Conservation (phyloP, 2,797 vertebrate species). For the Nasua narica region DNA sequence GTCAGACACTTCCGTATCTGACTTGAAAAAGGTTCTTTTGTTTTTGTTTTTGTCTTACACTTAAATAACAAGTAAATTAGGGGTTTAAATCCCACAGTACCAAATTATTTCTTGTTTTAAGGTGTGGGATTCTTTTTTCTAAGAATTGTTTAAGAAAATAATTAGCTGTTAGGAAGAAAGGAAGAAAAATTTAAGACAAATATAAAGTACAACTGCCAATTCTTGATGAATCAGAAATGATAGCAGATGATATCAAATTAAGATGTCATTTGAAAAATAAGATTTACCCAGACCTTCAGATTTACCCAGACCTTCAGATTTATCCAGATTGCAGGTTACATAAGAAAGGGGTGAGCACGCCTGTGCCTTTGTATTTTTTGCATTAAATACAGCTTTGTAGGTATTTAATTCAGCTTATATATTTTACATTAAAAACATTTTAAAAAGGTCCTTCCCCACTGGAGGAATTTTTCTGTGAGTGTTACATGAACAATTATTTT, state of each 20-base stretch:
- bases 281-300: not conserved
- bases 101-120: not conserved
- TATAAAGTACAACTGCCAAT: not conserved
- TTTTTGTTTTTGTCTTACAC: not conserved
- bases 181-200: not conserved
- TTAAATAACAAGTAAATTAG: not conserved
- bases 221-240: not conserved
- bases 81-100: not conserved
- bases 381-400: not conserved
- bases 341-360: not conserved
- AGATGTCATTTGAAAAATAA: not conserved
- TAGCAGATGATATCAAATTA: not conserved
- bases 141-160: not conserved
- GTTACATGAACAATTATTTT: not conserved
- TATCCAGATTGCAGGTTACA: not conserved
- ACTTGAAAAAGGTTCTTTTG: not conserved
- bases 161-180: not conserved
- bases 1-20: not conserved
- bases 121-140: not conserved
- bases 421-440: conserved; percentile 23
- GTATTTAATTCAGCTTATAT: not conserved
- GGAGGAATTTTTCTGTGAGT: conserved; percentile 6
- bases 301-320: not conserved
- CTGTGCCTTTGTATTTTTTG: not conserved
- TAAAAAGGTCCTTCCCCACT: not conserved